Percentiles rank a stretch among this genome's conserved stretches.
Evolutionary conservation across 1,140 invertebrate genomes (phyloP).

Genomic region (Trichonephila clavata): DNA sequence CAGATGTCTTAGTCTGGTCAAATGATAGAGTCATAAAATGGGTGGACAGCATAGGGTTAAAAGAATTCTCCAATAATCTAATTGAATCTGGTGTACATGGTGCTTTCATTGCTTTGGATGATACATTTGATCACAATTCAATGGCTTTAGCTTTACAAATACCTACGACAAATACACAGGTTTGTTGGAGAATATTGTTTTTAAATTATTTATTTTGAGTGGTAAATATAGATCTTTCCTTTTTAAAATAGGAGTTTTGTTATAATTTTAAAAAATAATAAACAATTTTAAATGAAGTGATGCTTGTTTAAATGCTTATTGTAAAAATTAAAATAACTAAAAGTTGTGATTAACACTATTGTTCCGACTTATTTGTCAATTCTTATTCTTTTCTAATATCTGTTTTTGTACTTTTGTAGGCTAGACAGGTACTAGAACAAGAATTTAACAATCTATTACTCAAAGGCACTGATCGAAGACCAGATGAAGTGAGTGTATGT

Average conservation of each 20-base stretch:
- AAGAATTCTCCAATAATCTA: slow-evolving; percentile 98
- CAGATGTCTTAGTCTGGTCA: slow-evolving; percentile 98
- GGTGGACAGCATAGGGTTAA: slow-evolving; percentile 95
- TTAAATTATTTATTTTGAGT: too few relatives aligned
- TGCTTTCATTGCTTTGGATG: slow-evolving; percentile 97
- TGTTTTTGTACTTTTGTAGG: slow-evolving; percentile 83
- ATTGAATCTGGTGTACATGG: slow-evolving; percentile 99
- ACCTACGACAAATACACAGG: slow-evolving; percentile 93
- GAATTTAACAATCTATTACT: slow-evolving; percentile 94
- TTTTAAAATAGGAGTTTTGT: too few relatives aligned
- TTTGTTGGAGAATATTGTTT: background rate
- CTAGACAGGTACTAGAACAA: slow-evolving; percentile 90
- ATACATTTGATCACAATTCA: slow-evolving; percentile 97
- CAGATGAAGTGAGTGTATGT: slow-evolving; percentile 76
- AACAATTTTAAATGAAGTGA: too few relatives aligned
- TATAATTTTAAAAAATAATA: too few relatives aligned
- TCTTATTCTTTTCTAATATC: too few relatives aligned
- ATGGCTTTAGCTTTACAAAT: slow-evolving; percentile 98
- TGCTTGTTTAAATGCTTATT: too few relatives aligned
- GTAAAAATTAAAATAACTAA: too few relatives aligned
- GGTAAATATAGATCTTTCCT: too few relatives aligned
- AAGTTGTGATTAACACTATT: too few relatives aligned
- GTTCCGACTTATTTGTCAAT: too few relatives aligned
- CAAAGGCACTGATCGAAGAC: slow-evolving; percentile 90
- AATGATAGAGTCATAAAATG: slow-evolving; percentile 99